Percentiles rank a stretch among this genome's conserved stretches.
These are phyloP conservation scores for Ancistrus triradiatus DNA, from an alignment of 2,113 vertebrate species.

Conservation along the genomic window DNA sequence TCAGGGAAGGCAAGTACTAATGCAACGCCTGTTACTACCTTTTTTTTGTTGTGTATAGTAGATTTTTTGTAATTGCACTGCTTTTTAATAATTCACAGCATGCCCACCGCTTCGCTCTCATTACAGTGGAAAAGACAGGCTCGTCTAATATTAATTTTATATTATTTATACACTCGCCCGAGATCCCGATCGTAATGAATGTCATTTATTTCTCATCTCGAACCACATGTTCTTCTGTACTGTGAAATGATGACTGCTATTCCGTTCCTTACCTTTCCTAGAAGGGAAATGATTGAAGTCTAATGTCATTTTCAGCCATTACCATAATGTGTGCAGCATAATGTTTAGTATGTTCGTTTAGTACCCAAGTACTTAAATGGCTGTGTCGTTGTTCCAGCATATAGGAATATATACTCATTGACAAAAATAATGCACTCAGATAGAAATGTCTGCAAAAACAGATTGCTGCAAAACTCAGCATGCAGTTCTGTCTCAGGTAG, in stretches of 20 bases:
- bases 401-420: no score
- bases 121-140: slow-evolving; percentile 34
- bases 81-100: slow-evolving; percentile 42
- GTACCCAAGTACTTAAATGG: no score
- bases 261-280: not conserved
- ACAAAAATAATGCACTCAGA: no score
- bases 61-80: slow-evolving; percentile 42
- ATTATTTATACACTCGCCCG: slow-evolving; percentile 44
- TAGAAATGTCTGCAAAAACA: no score
- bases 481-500: no score
- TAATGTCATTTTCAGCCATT: not conserved
- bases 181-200: slow-evolving; percentile 39
- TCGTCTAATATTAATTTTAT: slow-evolving; percentile 36
- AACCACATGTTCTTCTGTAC: no score
- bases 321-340: no score
- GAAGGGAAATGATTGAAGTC: not conserved
- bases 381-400: no score
- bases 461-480: no score
- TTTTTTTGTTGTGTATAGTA: slow-evolving; percentile 30
- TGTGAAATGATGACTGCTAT: not conserved
- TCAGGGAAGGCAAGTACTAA: slow-evolving; percentile 1
- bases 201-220: slow-evolving; percentile 40
- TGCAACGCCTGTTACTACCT: slow-evolving; percentile 29
- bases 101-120: slow-evolving; percentile 31
- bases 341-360: no score